Percentiles rank a stretch among this genome's conserved stretches.
These are phyloP conservation scores for Parochlus steinenii DNA, from an alignment of 2,888 invertebrate species.

Conservation along the genomic window DNA sequence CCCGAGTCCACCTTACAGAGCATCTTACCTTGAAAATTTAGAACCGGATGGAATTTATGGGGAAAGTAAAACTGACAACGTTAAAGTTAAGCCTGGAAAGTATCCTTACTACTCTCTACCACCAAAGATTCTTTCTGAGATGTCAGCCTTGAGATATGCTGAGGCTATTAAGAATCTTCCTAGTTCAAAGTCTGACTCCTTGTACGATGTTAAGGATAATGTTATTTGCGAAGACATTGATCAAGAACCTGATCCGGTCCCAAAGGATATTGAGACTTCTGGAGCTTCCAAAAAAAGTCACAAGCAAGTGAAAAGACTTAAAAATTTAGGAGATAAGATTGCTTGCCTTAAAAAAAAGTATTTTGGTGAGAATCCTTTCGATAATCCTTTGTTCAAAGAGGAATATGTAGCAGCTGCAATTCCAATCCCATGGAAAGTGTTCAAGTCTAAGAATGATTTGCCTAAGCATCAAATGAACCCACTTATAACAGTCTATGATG, in stretches of 20 bases:
- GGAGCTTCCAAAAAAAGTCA: constrained; percentile 15
- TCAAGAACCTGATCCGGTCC: constrained; percentile 36
- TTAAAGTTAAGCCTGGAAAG: constrained; percentile 28
- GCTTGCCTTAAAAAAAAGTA: constrained; percentile 58
- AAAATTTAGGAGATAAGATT: constrained; percentile 52
- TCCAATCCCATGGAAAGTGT: constrained; percentile 5
- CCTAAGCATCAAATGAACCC: constrained; percentile 5
- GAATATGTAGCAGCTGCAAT: constrained; percentile 18
- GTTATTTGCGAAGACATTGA: constrained; percentile 38
- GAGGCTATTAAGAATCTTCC: constrained; percentile 46
- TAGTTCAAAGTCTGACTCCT: constrained; percentile 41
- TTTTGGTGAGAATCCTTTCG: constrained; percentile 57
- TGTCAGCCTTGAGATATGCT: constrained; percentile 49
- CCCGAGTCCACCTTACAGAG: background rate
- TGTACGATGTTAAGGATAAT: constrained; percentile 46
- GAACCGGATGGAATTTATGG: too few relatives aligned
- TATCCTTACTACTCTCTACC: constrained; percentile 46
- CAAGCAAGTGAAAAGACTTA: constrained; percentile 31
- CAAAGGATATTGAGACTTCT: constrained; percentile 29
- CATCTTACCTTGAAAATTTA: constrained; percentile 3
- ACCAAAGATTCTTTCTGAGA: constrained; percentile 29
- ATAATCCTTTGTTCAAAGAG: constrained; percentile 54
- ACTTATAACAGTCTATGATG: constrained; percentile 14
- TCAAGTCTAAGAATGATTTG: background rate
- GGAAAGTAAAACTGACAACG: too few relatives aligned